Evolutionary conservation across 2,888 invertebrate species (phyloP), one percentile per base, ranked within the genome.

Genomic region (Eristalinus sepulchralis): DNA sequence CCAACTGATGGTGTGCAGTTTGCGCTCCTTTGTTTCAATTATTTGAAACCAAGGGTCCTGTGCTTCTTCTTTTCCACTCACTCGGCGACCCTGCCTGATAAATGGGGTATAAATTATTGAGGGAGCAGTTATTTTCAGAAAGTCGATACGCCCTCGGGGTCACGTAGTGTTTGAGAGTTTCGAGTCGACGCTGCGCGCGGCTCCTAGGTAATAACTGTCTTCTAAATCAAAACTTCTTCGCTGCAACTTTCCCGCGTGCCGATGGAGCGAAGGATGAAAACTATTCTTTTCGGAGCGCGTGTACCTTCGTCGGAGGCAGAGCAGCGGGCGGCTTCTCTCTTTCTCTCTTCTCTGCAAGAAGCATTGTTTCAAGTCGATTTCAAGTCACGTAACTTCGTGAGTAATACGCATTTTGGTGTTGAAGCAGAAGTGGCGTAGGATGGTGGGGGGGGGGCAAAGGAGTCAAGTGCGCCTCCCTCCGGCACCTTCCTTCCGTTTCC

Each of bases 31-130:
- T 79, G 79, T 82, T 86, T 86, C 82, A 85, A 85, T 85, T 85
- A 85, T 85, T 85, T 68, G 57, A 47, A n/a, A 27, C 71, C 71
- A 34, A 68, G 24, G 53, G 36, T 53, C 53, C 53, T 55, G 34
- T 34, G 17, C 39, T 55, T 68, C 68, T 57, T 24, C 59, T 68
- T 33, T 62, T 34, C 39, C 60, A 31, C 53, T 53, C 53, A 62
- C 62, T 62, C 64, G 8, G 66, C 17, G 39, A 31, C 33, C 11
- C 64, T 9, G 47, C 22, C 73, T 22, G 86, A 86, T 82, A 86
- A 83, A 86, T 83, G 57, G 75, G 82, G 83, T 75, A 83, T 85
- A 85, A 81, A 85, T 84, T 84, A 84, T 84, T 73, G 72, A 77
- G 68, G 59, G 67, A 77, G 64, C 55, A 62, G 82, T 73, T 81